Evolutionary conservation across 1,140 invertebrate species (phyloP).

Genomic region (Nasonia longicornis): DNA sequence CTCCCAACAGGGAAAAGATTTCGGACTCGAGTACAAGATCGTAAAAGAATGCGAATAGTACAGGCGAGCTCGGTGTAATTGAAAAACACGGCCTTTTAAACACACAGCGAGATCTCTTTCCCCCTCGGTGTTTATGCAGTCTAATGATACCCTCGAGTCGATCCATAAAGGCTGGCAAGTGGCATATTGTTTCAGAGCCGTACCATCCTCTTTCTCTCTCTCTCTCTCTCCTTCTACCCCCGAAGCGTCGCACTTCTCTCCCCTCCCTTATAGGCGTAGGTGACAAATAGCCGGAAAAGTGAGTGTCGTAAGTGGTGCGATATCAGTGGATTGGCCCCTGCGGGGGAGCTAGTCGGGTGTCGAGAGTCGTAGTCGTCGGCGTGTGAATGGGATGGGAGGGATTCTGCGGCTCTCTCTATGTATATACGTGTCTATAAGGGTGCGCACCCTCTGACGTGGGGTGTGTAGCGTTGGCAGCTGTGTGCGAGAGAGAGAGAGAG

Average conservation of each 20-base stretch:
- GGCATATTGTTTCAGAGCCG: slow-evolving; percentile 57
- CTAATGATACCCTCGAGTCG: slow-evolving; percentile 26
- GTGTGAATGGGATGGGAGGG: slow-evolving; percentile 44
- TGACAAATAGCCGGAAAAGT: slow-evolving; percentile 61
- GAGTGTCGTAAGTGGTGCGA: slow-evolving; percentile 54
- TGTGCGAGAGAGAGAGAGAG: slow-evolving; percentile 25
- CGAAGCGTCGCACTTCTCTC: neutral
- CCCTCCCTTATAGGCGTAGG: slow-evolving; percentile 14
- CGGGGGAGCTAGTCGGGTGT: slow-evolving; percentile 11
- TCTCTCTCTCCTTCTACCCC: slow-evolving; percentile 7
- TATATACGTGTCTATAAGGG: slow-evolving; percentile 52
- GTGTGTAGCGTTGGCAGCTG: slow-evolving; percentile 39
- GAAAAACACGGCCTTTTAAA: neutral
- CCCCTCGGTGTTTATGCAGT: slow-evolving; percentile 24
- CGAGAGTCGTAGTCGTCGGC: neutral
- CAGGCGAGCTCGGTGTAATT: neutral
- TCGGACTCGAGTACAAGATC: slow-evolving; percentile 39
- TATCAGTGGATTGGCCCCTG: slow-evolving; percentile 47
- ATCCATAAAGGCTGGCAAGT: slow-evolving; percentile 43
- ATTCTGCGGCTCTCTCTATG: slow-evolving; percentile 61
- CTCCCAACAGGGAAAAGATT: neutral
- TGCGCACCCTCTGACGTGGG: slow-evolving; percentile 53
- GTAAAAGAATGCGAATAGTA: slow-evolving; percentile 44
- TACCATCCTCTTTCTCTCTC: neutral
- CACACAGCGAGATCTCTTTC: slow-evolving; percentile 13